phyloP scores from a whole-genome alignment of 1,140 invertebrate genomes.

The Scaptomyza hsui region DNA sequence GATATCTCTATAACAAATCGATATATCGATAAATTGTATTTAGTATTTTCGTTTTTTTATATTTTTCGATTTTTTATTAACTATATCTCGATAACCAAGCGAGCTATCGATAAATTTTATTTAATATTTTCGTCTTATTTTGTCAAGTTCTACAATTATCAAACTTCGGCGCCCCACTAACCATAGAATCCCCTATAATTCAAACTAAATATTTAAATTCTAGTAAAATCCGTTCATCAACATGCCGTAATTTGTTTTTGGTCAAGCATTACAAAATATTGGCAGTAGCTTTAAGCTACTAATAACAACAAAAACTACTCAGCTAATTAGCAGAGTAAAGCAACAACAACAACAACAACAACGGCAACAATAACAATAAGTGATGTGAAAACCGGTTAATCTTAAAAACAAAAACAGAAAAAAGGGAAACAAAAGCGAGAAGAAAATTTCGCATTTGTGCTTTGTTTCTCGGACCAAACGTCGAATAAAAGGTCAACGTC shows the following conservation, averaged over 20 bases:
- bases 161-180: too few relatives aligned
- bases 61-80: too few relatives aligned
- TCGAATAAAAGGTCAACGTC: conserved; percentile 39
- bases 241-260: conserved; percentile 45
- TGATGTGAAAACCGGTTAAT: conserved; percentile 42
- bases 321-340: conserved; percentile 47
- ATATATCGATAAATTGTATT: too few relatives aligned
- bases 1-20: too few relatives aligned
- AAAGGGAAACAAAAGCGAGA: background rate
- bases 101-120: too few relatives aligned
- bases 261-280: conserved; percentile 38
- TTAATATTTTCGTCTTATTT: too few relatives aligned
- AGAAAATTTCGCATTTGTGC: conserved; percentile 42
- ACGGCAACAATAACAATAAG: conserved; percentile 13
- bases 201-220: too few relatives aligned
- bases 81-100: too few relatives aligned
- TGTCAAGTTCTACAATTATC: too few relatives aligned
- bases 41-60: too few relatives aligned
- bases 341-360: conserved; percentile 12
- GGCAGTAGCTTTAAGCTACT: background rate
- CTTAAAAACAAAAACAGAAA: conserved; percentile 3
- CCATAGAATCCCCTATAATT: too few relatives aligned
- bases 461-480: conserved; percentile 19
- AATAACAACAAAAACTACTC: conserved; percentile 24
- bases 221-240: too few relatives aligned